Conservation (phyloP, 2,797 vertebrate species). For the Gobionotothen gibberifrons region DNA sequence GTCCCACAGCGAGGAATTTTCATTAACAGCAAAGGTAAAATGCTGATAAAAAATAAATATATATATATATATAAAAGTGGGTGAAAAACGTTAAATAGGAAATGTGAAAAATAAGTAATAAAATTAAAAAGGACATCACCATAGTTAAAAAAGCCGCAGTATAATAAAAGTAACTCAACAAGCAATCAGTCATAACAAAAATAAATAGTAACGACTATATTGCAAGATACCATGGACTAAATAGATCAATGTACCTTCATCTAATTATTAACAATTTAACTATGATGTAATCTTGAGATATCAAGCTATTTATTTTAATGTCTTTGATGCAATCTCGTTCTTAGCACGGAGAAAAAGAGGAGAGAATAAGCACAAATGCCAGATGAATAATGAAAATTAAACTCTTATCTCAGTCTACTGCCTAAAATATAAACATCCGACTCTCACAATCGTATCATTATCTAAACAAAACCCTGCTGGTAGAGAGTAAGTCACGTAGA, state of each 20-base stretch:
- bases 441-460: background rate
- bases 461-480: background rate
- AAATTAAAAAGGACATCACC: background rate
- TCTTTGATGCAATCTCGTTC: background rate
- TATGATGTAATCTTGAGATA: background rate
- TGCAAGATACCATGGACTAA: background rate
- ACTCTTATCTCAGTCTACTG: background rate
- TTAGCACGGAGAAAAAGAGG: background rate
- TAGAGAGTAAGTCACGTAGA: background rate
- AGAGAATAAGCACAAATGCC: background rate
- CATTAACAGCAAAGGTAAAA: no score
- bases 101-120: conserved; percentile 2
- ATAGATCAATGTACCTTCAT: background rate
- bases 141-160: no score
- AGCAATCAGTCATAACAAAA: no score
- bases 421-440: background rate
- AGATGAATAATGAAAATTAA: background rate
- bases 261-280: background rate
- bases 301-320: background rate
- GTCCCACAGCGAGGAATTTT: no score
- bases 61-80: no score
- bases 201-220: no score
- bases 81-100: no score
- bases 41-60: no score
- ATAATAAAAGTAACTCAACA: no score